Conservation (phyloP, 2,888 invertebrate species). For the Mycogona germanica region DNA sequence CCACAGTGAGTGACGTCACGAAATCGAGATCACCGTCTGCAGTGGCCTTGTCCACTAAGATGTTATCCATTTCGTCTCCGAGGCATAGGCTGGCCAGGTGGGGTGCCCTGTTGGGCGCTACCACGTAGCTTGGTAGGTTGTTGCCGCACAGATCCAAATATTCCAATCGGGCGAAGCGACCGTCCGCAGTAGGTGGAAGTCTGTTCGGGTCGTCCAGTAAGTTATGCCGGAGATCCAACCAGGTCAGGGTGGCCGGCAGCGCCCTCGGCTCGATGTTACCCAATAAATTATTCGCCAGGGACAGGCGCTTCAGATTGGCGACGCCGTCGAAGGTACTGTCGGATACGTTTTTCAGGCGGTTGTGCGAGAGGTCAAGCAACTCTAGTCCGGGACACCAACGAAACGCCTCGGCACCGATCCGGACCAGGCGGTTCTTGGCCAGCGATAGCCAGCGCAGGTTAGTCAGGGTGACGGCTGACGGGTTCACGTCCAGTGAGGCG, state of each 20-base stretch:
- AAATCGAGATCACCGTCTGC: not conserved
- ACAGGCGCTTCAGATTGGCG: not conserved
- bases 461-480: not conserved
- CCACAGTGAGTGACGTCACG: too few species aligned
- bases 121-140: not conserved
- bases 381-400: conserved; percentile 1
- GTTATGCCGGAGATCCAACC: conserved; percentile 3
- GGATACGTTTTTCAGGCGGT: not conserved
- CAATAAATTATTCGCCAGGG: conserved; percentile 3
- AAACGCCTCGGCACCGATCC: not conserved
- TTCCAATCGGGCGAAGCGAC: not conserved
- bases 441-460: not conserved
- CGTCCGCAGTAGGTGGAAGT: too few species aligned
- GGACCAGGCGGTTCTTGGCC: not conserved
- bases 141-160: not conserved
- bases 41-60: not conserved
- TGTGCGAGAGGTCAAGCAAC: not conserved
- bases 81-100: not conserved
- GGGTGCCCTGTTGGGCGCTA: not conserved
- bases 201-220: not conserved
- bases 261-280: not conserved
- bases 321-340: not conserved
- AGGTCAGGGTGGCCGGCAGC: not conserved
- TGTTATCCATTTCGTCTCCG: not conserved
- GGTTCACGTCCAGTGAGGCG: not conserved